Base-by-base conservation (phyloP, 2,797 vertebrate genomes). In the Trachops cirrhosus region DNA sequence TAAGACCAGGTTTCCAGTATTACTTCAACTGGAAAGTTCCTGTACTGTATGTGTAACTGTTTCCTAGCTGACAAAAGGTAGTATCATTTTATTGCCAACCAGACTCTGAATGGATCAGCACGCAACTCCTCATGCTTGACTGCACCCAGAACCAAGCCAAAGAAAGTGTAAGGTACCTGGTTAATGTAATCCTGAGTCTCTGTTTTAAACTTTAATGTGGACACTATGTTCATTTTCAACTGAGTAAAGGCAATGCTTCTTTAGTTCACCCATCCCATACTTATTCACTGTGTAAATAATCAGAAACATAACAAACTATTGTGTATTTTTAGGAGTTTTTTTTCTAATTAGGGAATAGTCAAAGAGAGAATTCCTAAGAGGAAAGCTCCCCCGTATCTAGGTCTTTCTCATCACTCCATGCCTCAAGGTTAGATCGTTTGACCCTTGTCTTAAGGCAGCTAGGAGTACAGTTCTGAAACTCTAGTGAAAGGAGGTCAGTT, bases 1-100 rank as follows among this genome's bases (percentile, higher is more conserved):
- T 97, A 98, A 98, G 95, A 91, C 91, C 90, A 93, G 91, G 67
- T 96, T 93, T 95, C 54, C 64, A 88, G 87, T 94, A 16, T 97
- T 84, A 94, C 96, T 97, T 96, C 96, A 86, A 97, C 86, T 78
- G 85, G 82, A 89, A 96, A 93, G 89, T 86, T 92, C 85, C 96
- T 67, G 14, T 83, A 34, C 93, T 62, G 5, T 89, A 6, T 52
- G 48, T 82, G 84, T 95, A 96, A 91, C 78, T 89, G 34, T 77
- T 94, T 89, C 78, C 85, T 80, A 95, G 5, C 29, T 96, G 90
- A 93, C 93, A 92, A 91, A 92, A 96, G 96, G 54, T 85, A 26
- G 95, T 59, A 44, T 86, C 34, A 59, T 86, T 94, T 95, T 93
- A 0, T n/a, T 96, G 78, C 77, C 82, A 96, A 86, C 54, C 73